Evolutionary conservation across 2,888 invertebrate genomes (phyloP).

Genomic region (Sialis lutaria): DNA sequence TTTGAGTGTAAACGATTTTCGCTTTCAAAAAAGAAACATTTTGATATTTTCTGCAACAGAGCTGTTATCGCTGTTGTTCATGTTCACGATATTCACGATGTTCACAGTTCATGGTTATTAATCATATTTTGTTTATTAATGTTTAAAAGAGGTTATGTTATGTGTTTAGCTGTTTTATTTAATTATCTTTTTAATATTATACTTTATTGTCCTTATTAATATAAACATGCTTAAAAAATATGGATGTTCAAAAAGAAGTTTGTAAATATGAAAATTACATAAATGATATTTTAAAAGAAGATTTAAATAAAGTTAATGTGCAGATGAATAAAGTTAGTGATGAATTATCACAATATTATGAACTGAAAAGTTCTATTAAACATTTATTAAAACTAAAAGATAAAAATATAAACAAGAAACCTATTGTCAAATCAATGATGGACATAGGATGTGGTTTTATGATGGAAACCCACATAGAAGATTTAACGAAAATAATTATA

Average conservation of each 20-base stretch:
- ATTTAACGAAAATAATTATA: slow-evolving; percentile 46
- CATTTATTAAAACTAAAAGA: slow-evolving; percentile 26
- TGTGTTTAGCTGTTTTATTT: too few species aligned
- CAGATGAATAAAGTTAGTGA: slow-evolving; percentile 42
- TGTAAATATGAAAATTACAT: slow-evolving; percentile 47
- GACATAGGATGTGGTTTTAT: slow-evolving; percentile 76
- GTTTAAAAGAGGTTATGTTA: too few species aligned
- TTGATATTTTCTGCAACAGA: too few species aligned
- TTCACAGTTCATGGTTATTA: too few species aligned
- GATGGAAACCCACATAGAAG: slow-evolving; percentile 54
- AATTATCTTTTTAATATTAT: too few species aligned
- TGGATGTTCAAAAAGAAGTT: background rate
- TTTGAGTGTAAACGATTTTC: too few species aligned
- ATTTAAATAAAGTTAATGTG: slow-evolving; percentile 40
- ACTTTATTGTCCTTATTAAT: too few species aligned
- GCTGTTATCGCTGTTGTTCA: too few species aligned
- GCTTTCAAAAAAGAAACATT: too few species aligned
- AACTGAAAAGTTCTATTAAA: slow-evolving; percentile 52
- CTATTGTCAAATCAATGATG: slow-evolving; percentile 47
- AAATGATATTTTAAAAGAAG: slow-evolving; percentile 60
- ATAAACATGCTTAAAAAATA: background rate
- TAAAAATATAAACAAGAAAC: slow-evolving; percentile 22
- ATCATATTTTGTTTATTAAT: too few species aligned
- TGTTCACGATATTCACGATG: too few species aligned
- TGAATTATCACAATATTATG: slow-evolving; percentile 54